A percentile compares a stretch with the other conserved stretches of the same genome.
phyloP scores from a whole-genome alignment of 2,888 invertebrate genomes.

The Malacosoma neustria region DNA sequence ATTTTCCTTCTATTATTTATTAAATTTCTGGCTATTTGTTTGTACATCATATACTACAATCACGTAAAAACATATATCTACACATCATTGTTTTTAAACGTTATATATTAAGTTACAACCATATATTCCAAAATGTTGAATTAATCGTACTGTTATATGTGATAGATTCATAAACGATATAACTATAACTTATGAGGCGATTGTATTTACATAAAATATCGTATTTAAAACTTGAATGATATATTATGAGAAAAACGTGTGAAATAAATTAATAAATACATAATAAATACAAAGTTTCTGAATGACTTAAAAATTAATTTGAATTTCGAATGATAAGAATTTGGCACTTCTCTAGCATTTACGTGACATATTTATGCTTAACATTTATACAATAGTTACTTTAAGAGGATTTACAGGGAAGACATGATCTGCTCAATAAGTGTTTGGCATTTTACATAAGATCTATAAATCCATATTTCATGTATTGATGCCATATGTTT shows the following conservation, averaged over 20 bases:
- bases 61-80: conserved; percentile 70
- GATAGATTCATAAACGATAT: too few relatives aligned
- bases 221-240: too few relatives aligned
- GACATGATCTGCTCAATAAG: conserved; percentile 50
- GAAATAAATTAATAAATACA: too few relatives aligned
- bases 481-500: too few relatives aligned
- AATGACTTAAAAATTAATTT: too few relatives aligned
- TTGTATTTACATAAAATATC: too few relatives aligned
- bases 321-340: too few relatives aligned
- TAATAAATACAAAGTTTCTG: too few relatives aligned
- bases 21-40: conserved; percentile 59
- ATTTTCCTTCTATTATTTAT: conserved; percentile 57
- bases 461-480: conserved; percentile 36
- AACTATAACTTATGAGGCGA: too few relatives aligned
- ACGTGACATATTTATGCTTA: conserved; percentile 15
- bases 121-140: conserved; percentile 59
- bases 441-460: conserved; percentile 36
- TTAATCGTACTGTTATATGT: conserved; percentile 32
- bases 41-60: conserved; percentile 66
- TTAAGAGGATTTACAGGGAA: conserved; percentile 49
- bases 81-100: conserved; percentile 54
- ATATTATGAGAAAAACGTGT: too few relatives aligned
- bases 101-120: conserved; percentile 71
- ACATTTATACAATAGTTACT: conserved; percentile 20
- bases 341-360: conserved; percentile 1